Evolutionary conservation across 1,140 invertebrate genomes (phyloP), one percentile per base, ranked within the genome.

Genomic region (Drosophila bocki): DNA sequence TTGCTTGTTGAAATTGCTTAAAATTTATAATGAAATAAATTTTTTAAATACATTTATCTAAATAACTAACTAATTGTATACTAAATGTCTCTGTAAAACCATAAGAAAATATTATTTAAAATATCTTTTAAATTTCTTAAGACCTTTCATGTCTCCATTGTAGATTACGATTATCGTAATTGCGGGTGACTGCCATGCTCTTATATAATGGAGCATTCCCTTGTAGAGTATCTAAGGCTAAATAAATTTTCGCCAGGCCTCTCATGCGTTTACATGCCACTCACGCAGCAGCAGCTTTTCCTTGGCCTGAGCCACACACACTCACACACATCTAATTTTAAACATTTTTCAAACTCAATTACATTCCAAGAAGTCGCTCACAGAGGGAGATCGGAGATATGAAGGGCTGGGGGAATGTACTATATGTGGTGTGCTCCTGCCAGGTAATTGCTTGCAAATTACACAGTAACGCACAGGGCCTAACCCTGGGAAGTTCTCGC

Each of bases 401-500:
- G 37, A 7, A 2, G 33, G 32, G 35, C 15, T 11, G 60, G 26
- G 17, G 4, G 13, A 35, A 42, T 37, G 39, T 42, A 39, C 53
- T 56, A 39, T 56, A 37, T 53, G 70, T 48, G 33, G 53, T 51
- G 50, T 37, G 26, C 22, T 41, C 48, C 41, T 44, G 39, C 56
- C 76, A 80, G 80, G 80, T 87, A 88, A 87, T 87, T 88, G 84
- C 80, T 80, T 74, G 83, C 74, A 88, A 88, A 88, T 88, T 78
- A 78, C 75, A 78, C 56, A 78, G 75, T 78, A 68, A 58, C 35
- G 48, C 35, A 42, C 45, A 39, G 50, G 19, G 15, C 42, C 39
- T 41, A 51, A 48, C 26, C 56, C 26, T 12, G 42, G 65, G 19
- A 53, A 58, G 9, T 45, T 39, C 35, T n/a, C 35, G 53, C 35